Conservation (phyloP, 1,140 invertebrate species). For the Plectrocnemia conspersa region DNA sequence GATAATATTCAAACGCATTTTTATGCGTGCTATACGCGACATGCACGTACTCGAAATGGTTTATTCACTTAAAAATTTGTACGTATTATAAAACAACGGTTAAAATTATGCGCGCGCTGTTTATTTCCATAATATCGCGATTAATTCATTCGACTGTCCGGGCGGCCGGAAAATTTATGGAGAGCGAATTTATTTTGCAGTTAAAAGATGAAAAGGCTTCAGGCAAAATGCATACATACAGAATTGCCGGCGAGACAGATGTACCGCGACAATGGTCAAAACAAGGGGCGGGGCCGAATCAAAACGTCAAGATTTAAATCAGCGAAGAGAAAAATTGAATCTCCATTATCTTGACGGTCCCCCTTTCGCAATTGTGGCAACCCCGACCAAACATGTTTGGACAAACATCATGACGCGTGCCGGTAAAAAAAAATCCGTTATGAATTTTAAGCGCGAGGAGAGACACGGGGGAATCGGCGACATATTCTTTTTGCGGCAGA, state of each 20-base stretch:
- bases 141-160: neutral
- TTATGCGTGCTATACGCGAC: no score
- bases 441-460: slow-evolving; percentile 30
- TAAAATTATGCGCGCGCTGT: no score
- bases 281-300: slow-evolving; percentile 5
- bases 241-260: slow-evolving; percentile 15
- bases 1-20: no score
- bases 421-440: slow-evolving; percentile 28
- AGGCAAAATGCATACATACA: slow-evolving; percentile 13
- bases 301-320: neutral
- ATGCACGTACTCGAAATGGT: no score
- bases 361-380: no score
- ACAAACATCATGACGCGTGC: slow-evolving; percentile 25
- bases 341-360: no score
- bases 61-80: no score
- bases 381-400: slow-evolving; percentile 5
- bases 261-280: slow-evolving; percentile 13
- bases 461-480: neutral
- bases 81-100: no score
- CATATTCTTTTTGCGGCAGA: slow-evolving; percentile 16
- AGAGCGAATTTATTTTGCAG: slow-evolving; percentile 15
- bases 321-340: no score
- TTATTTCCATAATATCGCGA: no score
- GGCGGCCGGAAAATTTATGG: slow-evolving; percentile 8
- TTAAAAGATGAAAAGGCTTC: slow-evolving; percentile 13